These are phyloP conservation scores for Lepidostoma basale DNA, from an alignment of 1,140 invertebrate species.

Conservation along the genomic window DNA sequence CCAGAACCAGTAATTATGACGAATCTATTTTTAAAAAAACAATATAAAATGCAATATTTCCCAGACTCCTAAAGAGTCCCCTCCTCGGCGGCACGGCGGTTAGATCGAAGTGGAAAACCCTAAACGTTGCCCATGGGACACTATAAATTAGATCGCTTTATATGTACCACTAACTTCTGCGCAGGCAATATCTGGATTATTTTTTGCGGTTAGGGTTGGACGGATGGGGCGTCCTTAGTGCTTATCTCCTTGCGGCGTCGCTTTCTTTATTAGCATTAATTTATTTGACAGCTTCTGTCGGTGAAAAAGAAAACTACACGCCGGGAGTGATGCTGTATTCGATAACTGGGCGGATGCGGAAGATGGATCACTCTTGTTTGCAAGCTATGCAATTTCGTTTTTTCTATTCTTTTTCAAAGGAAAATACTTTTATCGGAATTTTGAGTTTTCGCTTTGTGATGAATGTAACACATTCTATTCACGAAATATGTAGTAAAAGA, in stretches of 20 bases:
- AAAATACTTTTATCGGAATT: no score
- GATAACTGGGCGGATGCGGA: slow-evolving; percentile 12
- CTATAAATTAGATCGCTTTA: slow-evolving; percentile 47
- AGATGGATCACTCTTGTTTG: slow-evolving; percentile 10
- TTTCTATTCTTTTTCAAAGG: no score
- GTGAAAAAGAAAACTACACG: slow-evolving; percentile 13
- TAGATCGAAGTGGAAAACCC: slow-evolving; percentile 40
- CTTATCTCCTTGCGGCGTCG: slow-evolving; percentile 31
- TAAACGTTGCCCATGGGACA: slow-evolving; percentile 45
- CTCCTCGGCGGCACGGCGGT: slow-evolving; percentile 9
- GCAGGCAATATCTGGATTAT: slow-evolving; percentile 44
- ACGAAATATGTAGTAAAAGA: no score
- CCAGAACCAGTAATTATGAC: not conserved
- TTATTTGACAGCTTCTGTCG: slow-evolving; percentile 43
- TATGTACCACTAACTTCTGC: slow-evolving; percentile 42
- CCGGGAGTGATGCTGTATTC: slow-evolving; percentile 7
- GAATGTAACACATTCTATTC: no score
- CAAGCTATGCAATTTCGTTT: slow-evolving; percentile 2
- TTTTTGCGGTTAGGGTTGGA: slow-evolving; percentile 43
- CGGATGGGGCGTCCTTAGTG: slow-evolving; percentile 23
- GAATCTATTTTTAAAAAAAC: not conserved
- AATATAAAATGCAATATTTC: not conserved
- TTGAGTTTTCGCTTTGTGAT: no score
- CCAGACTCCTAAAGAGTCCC: not conserved
- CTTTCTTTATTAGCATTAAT: slow-evolving; percentile 47